A percentile compares a stretch with the other conserved stretches of the same genome.
phyloP scores from a whole-genome alignment of 2,113 vertebrate species.

The Seriola rivoliana region DNA sequence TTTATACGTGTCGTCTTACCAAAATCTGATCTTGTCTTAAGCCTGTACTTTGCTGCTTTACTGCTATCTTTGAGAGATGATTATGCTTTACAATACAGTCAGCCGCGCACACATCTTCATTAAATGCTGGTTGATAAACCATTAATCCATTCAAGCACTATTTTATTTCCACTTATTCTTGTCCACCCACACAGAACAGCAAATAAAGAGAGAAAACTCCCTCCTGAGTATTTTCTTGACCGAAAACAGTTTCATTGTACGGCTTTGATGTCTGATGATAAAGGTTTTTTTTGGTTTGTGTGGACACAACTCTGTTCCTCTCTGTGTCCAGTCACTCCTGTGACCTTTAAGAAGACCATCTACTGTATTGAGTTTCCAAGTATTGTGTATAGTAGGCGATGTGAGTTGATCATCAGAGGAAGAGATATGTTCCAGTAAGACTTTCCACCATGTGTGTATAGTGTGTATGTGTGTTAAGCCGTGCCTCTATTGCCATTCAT shows the following conservation, averaged over 20 bases:
- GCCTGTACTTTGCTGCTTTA: constrained; percentile 56
- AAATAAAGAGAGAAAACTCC: constrained; percentile 63
- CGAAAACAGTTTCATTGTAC: constrained; percentile 49
- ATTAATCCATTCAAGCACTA: constrained; percentile 77
- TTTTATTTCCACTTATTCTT: constrained; percentile 76
- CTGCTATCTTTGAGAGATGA: constrained; percentile 76
- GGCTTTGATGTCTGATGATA: constrained; percentile 51
- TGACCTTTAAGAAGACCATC: constrained; percentile 70
- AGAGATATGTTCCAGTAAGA: constrained; percentile 77
- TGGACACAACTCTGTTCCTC: constrained; percentile 38
- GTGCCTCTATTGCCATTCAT: constrained; percentile 76
- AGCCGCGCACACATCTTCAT: constrained; percentile 79
- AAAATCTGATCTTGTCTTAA: constrained; percentile 70
- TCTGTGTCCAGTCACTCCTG: constrained; percentile 55
- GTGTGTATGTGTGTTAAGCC: constrained; percentile 51
- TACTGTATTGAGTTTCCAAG: constrained; percentile 71
- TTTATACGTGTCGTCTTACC: constrained; percentile 56
- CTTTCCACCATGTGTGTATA: constrained; percentile 47
- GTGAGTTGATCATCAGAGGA: constrained; percentile 78
- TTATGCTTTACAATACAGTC: constrained; percentile 68
- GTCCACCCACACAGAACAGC: constrained; percentile 63
- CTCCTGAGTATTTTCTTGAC: constrained; percentile 58
- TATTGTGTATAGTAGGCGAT: constrained; percentile 56
- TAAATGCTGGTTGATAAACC: constrained; percentile 80
- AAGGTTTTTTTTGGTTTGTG: constrained; percentile 26